A percentile compares a stretch with the other conserved stretches of the same genome.
These are phyloP conservation scores for Atherinomorus stipes DNA, from an alignment of 2,113 vertebrate species.

Conservation along the genomic window DNA sequence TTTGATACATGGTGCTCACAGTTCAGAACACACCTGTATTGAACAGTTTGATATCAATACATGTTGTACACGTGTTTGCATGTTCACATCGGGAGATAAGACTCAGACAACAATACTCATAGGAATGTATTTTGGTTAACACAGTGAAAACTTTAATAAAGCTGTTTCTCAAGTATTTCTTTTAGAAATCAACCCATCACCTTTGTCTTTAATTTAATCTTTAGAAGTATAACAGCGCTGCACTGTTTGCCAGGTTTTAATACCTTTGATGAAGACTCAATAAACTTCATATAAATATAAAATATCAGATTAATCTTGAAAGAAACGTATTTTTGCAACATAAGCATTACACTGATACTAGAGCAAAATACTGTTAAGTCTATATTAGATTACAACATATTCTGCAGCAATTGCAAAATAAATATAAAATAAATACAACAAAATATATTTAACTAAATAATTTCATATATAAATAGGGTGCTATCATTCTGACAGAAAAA, in stretches of 20 bases:
- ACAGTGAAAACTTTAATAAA: conserved; percentile 36
- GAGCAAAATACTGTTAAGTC: conserved; percentile 20
- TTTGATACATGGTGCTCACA: too few species aligned
- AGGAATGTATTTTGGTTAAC: conserved; percentile 49
- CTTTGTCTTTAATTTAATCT: neutral
- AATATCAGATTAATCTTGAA: conserved; percentile 15
- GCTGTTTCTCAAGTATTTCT: neutral
- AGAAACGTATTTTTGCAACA: conserved; percentile 15
- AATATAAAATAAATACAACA: conserved; percentile 31
- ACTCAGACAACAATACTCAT: conserved; percentile 13
- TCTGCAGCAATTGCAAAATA: conserved; percentile 33
- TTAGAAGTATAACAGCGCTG: neutral
- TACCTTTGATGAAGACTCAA: neutral
- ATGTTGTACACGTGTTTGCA: neutral
- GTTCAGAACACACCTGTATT: too few species aligned
- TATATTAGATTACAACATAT: neutral
- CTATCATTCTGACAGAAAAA: conserved; percentile 23
- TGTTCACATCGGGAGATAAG: neutral
- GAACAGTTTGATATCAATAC: too few species aligned
- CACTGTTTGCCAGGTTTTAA: neutral
- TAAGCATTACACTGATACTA: conserved; percentile 28
- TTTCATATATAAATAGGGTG: conserved; percentile 27
- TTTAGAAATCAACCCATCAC: conserved; percentile 1
- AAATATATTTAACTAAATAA: conserved; percentile 42
- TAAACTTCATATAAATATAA: conserved; percentile 17